Conservation (phyloP, 2,888 invertebrate species). For the Nycteola revayana region DNA sequence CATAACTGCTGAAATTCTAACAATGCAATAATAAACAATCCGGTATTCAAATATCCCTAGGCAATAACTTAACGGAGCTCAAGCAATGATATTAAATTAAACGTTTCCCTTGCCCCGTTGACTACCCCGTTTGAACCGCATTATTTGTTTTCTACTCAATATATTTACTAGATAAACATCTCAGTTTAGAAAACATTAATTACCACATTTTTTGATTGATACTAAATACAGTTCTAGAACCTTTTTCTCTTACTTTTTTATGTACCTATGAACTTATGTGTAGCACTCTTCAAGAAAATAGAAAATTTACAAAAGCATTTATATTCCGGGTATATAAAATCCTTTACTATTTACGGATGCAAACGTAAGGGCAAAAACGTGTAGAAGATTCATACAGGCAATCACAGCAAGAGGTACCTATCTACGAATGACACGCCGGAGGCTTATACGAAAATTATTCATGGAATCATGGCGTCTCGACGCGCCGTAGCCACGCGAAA, state of each 20-base stretch:
- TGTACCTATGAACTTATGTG: too few species aligned
- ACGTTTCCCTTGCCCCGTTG: slow-evolving; percentile 22
- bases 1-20: background rate
- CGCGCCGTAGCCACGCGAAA: slow-evolving; percentile 56
- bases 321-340: too few species aligned
- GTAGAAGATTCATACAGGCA: slow-evolving; percentile 25
- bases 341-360: slow-evolving; percentile 13
- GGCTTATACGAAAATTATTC: slow-evolving; percentile 73
- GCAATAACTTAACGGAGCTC: slow-evolving; percentile 15
- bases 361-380: slow-evolving; percentile 16
- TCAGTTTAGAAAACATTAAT: slow-evolving; percentile 15
- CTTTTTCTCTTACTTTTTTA: too few species aligned
- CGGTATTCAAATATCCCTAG: slow-evolving; percentile 18
- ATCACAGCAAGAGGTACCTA: slow-evolving; percentile 29
- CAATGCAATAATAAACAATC: background rate
- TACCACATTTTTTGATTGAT: too few species aligned
- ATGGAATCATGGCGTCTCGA: slow-evolving; percentile 46
- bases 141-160: too few species aligned
- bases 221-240: too few species aligned
- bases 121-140: too few species aligned
- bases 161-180: slow-evolving; percentile 22
- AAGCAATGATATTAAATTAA: slow-evolving; percentile 19
- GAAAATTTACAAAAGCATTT: too few species aligned
- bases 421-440: slow-evolving; percentile 38
- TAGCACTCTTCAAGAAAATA: too few species aligned